Percentiles rank a stretch among this genome's conserved stretches.
Evolutionary conservation across 2,113 vertebrate genomes (phyloP).

Genomic region (Oncorhynchus gorbuscha): DNA sequence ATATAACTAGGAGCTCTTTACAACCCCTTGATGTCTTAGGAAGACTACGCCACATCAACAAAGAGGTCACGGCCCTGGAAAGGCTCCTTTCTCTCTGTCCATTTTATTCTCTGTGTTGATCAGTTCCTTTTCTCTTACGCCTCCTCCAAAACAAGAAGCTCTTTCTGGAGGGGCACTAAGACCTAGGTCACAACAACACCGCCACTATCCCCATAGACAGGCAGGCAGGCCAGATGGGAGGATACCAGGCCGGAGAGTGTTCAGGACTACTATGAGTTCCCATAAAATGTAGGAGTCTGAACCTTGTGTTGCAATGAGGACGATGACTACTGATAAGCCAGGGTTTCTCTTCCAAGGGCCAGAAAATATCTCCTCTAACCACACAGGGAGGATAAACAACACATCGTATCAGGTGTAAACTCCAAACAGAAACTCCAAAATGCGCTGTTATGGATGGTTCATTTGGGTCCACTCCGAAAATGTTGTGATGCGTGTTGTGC

Average conservation of each 20-base stretch:
- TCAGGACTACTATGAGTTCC: background rate
- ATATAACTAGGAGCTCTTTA: slow-evolving; percentile 33
- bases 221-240: background rate
- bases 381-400: slow-evolving; percentile 8
- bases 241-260: background rate
- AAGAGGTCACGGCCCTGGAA: slow-evolving; percentile 8
- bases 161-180: background rate
- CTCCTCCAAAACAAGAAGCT: slow-evolving; percentile 43
- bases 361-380: slow-evolving; percentile 18
- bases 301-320: slow-evolving; percentile 6
- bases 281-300: background rate
- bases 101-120: slow-evolving; percentile 47
- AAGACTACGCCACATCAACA: slow-evolving; percentile 48
- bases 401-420: background rate
- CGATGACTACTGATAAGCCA: slow-evolving; percentile 6
- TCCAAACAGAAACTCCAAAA: slow-evolving; percentile 10
- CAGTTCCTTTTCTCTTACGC: slow-evolving; percentile 37
- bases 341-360: background rate
- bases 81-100: slow-evolving; percentile 29
- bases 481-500: slow-evolving; percentile 5
- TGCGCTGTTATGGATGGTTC: background rate
- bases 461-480: slow-evolving; percentile 9
- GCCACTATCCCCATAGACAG: background rate
- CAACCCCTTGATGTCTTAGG: slow-evolving; percentile 39
- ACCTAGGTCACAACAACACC: slow-evolving; percentile 2